Evolutionary conservation across 2,797 vertebrate species (phyloP), one percentile per base, ranked within the genome.

Genomic region (Acanthiza pusilla): DNA sequence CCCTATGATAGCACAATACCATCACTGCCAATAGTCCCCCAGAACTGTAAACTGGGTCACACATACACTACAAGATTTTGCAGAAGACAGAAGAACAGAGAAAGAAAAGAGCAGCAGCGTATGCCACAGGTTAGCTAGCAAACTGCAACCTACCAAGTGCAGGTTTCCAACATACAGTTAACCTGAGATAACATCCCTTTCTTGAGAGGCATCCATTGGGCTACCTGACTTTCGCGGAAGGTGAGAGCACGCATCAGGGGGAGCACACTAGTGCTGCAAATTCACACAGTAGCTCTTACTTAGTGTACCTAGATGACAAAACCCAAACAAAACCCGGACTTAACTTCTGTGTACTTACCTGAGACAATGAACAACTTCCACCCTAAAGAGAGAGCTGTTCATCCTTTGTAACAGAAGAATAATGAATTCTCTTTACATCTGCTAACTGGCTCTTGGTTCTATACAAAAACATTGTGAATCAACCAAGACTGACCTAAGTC

Each of bases 91-190:
- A 25, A 72, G 10, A 16, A 65, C 3, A 5, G 20, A 74, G 38
- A 75, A 82, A 21, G 25, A 78, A 70, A 61, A 86, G 47, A 48
- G 20, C 40, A 72, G 27, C 3, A 38, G 7, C 2, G 13, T 13
- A 57, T 63, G 65, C 16, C 66, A 67, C 30, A 80, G 26, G 13
- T 30, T 20, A 45, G 26, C 18, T 47, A 34, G 36, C 5, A 50
- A 36, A 63, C 50, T 27, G 20, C 51, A 73, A 21, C 15, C 34
- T 54, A 61, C 32, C 23, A 51, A 15, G 0, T 48, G 8, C n/a
- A 23, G 3, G 26, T 21, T 36, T 47, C 42, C 55, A 75, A 18
- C 19, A n/a, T 1, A 26, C 0, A 1, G 19, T 12, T 40, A 67
- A 75, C 0, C 0, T 4, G 51, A 60, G 8, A 8, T 23, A 77